Base-by-base conservation (phyloP, 1,140 invertebrate species). In the Hydropsyche tenuis region DNA sequence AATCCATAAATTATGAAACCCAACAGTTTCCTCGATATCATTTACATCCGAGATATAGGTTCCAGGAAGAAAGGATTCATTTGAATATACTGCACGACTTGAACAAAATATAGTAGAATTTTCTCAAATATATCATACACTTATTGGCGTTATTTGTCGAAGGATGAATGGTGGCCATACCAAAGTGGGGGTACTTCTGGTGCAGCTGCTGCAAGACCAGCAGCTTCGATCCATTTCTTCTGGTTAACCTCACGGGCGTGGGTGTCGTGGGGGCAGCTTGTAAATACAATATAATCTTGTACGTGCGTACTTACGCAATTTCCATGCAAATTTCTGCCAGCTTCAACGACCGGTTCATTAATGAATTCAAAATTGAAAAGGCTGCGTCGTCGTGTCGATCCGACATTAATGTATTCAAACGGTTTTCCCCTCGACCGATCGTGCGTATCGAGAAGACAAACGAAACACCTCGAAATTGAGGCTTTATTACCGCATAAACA, bases 271-370 rank as follows among this genome's bases (percentile, higher is more conserved):
- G 48, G 68, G 68, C 68, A 70, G 48, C 48, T 42, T 51, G 48
- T 70, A 70, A 70, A 70, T 70, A 70, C 18, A 46, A 70, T 56
- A 60, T 56, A 70, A 70, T 70, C 68, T 70, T 70, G 27, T 70
- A 37, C 30, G 25, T 70, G 51, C 68, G 48, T 70, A 77, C 71
- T 82, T 81, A 77, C 80, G 80, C 79, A 81, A 82, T 68, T 56
- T 46, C 76, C 78, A 80, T 79, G 79, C 78, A 80, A 79, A 81
- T 81, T 81, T 30, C 77, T 75, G 62, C 78, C 78, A 75, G 83
- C 78, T 74, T 83, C 82, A 69, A 72, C 79, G 45, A 81, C 68
- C 68, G 68, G 68, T 70, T 53, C 68, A 70, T 70, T 70, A 70
- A 70, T 70, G 68, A 46, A 70, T 70, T 70, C 68, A 56, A 70